Percentiles rank a stretch among this genome's conserved stretches.
These are phyloP conservation scores for Pteronura brasiliensis DNA, from an alignment of 2,113 vertebrate genomes.

Conservation along the genomic window DNA sequence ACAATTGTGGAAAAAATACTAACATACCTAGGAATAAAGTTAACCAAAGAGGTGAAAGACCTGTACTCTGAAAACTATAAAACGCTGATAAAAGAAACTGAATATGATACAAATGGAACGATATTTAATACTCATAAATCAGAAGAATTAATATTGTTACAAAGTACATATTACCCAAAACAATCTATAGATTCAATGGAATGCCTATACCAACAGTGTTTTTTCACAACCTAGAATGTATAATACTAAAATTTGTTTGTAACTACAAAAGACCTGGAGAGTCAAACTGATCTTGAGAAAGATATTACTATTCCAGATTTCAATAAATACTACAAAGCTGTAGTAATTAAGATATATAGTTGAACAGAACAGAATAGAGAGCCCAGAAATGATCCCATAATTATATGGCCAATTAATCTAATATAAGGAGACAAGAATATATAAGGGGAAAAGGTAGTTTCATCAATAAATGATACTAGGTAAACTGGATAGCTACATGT, in stretches of 20 bases:
- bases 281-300: neutral
- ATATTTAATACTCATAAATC: neutral
- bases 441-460: neutral
- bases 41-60: neutral
- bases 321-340: neutral
- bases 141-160: neutral
- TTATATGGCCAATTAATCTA: neutral
- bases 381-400: neutral
- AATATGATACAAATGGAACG: neutral
- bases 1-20: neutral
- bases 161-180: neutral
- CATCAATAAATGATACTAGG: neutral
- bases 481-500: neutral
- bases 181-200: neutral
- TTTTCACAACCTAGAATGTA: neutral
- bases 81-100: neutral
- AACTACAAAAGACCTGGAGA: neutral
- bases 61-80: neutral
- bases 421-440: neutral
- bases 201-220: neutral
- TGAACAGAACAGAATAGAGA: neutral
- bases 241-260: neutral
- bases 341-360: neutral
- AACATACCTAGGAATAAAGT: neutral
- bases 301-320: neutral